Base-by-base conservation (phyloP, 1,140 invertebrate genomes). In the Drosophila kurseongensis region DNA sequence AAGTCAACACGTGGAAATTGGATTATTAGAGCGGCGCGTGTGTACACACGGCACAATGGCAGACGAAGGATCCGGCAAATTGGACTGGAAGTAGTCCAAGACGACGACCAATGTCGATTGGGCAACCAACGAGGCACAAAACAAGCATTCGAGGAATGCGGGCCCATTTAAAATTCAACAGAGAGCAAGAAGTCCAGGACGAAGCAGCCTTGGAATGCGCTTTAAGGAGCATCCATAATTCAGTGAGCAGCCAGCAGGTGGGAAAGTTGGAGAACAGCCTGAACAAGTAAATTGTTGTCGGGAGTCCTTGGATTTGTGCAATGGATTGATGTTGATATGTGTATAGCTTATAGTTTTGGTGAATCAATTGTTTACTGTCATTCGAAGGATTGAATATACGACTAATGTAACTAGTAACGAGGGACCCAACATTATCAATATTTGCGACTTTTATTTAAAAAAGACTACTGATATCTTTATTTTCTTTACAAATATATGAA, bases 1-100 rank as follows among this genome's bases (percentile, higher is more conserved):
- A 71, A 82, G 65, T 77, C 78, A 81, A 55, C 62, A 44, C 48
- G 54, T 69, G 40, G 35, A 82, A 63, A 82, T 82, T 63, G 54
- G 68, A 77, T 74, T 72, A 81, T 81, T 81, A 58, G 54, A 66
- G 60, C 56, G 59, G 56, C 35, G 48, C 61, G 75, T 66, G 76
- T 32, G 18, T 41, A 41, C 38, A 56, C 54, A 58, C 9, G 13
- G 67, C 66, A 59, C 55, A 48, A 71, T 57, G 52, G 27, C 51
- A 71, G 65, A 69, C 51, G 44, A 42, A 29, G 62, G 35, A 55
- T 18, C 14, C 35, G 57, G 47, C 55, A 71, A 78, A 78, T 72
- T 65, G 55, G 36, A 58, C 54, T 63, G 36, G 18, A 63, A 61
- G 40, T 41, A 27, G 73, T 61, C 45, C 42, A 75, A 42, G 42